Evolutionary conservation across 1,140 invertebrate species (phyloP).

Genomic region (Brachionus plicatilis): DNA sequence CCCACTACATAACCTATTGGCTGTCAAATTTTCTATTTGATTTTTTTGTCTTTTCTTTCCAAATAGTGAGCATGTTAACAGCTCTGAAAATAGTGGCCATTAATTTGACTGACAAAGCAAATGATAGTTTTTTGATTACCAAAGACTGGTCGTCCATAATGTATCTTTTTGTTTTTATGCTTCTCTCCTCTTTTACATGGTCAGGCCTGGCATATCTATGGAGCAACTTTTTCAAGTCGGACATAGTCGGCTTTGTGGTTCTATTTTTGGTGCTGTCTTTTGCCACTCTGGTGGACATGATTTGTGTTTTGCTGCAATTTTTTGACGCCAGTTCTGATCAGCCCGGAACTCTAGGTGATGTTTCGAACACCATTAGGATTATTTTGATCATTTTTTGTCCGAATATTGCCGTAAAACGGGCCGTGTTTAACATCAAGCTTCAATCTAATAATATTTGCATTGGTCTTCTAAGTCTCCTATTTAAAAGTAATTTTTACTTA

Average conservation of each 20-base stretch:
- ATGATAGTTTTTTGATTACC: background rate
- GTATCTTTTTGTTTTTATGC: conserved; percentile 21
- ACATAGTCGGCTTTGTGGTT: conserved; percentile 24
- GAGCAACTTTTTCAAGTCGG: conserved; percentile 32
- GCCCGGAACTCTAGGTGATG: background rate
- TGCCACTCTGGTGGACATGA: conserved; percentile 23
- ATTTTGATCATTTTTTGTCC: conserved; percentile 7
- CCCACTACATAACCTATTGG: background rate
- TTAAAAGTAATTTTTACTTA: background rate
- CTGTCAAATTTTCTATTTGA: conserved; percentile 33
- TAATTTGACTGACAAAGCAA: background rate
- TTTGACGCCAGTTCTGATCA: background rate
- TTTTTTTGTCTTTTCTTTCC: background rate
- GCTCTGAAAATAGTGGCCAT: conserved; percentile 12
- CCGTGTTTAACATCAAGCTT: conserved; percentile 13
- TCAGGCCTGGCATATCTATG: background rate
- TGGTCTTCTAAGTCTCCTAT: background rate
- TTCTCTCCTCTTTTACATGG: conserved; percentile 16
- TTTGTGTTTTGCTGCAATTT: conserved; percentile 14
- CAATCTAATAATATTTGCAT: background rate
- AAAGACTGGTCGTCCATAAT: background rate
- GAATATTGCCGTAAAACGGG: conserved; percentile 28
- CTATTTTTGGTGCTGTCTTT: conserved; percentile 22
- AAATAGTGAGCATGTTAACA: background rate
- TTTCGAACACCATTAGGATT: background rate